These are phyloP conservation scores for Drosophila maculinotata DNA, from an alignment of 2,888 invertebrate genomes.

Conservation along the genomic window DNA sequence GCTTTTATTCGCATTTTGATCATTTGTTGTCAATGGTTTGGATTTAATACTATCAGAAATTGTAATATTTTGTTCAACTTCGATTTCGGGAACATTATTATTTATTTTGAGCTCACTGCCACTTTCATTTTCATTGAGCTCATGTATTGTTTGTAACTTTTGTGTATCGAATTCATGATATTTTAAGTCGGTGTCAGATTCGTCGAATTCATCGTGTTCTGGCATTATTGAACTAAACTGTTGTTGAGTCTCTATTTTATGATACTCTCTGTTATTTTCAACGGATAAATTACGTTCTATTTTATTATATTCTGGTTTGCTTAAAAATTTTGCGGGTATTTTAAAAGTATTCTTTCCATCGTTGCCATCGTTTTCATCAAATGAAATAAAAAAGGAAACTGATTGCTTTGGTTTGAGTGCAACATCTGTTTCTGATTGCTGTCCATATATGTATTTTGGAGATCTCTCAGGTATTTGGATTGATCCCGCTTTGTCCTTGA, in stretches of 20 bases:
- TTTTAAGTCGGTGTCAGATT: slow-evolving; percentile 25
- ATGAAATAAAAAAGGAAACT: slow-evolving; percentile 67
- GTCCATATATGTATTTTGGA: slow-evolving; percentile 60
- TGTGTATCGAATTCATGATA: slow-evolving; percentile 36
- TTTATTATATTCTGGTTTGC: not conserved
- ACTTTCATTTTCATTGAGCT: slow-evolving; percentile 59
- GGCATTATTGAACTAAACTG: slow-evolving; percentile 5
- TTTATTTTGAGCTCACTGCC: slow-evolving; percentile 30
- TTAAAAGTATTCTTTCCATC: slow-evolving; percentile 44
- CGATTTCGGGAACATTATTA: not conserved
- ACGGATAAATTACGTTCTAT: too few relatives aligned
- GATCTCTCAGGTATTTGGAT: slow-evolving; percentile 15
- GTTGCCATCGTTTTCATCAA: slow-evolving; percentile 55
- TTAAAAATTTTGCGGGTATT: slow-evolving; percentile 46
- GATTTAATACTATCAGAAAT: not conserved
- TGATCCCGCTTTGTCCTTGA: not conserved
- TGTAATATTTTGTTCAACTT: not conserved
- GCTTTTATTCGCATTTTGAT: not conserved
- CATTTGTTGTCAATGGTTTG: not conserved
- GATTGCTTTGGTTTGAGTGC: slow-evolving; percentile 49
- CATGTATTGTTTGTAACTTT: slow-evolving; percentile 65
- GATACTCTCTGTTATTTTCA: not conserved
- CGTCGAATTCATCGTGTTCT: slow-evolving; percentile 14
- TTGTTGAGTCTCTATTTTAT: not conserved
- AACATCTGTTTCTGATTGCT: slow-evolving; percentile 29